Conservation (phyloP, 2,888 invertebrate genomes). For the Conomelus anceps region DNA sequence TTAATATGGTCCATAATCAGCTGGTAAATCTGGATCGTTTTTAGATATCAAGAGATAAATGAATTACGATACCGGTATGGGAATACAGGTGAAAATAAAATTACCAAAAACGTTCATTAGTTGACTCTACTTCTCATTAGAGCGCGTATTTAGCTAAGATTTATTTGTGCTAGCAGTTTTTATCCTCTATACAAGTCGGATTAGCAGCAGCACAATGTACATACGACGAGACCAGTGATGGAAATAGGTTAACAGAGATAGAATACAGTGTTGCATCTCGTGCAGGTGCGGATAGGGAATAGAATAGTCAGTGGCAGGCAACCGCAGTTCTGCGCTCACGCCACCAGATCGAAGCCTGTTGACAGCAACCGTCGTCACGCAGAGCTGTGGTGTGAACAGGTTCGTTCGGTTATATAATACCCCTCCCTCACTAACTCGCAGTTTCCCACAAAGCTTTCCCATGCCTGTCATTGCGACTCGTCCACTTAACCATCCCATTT, state of each 20-base stretch:
- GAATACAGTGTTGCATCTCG: background rate
- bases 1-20: too few relatives aligned
- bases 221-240: background rate
- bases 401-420: background rate
- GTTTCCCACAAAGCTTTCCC: background rate
- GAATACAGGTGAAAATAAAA: background rate
- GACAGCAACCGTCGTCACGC: background rate
- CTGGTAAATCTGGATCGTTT: too few relatives aligned
- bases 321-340: background rate
- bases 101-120: background rate
- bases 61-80: background rate
- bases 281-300: background rate
- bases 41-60: background rate
- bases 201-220: background rate
- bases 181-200: background rate
- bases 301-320: background rate
- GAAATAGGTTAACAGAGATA: background rate
- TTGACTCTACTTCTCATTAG: background rate
- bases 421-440: background rate
- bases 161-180: background rate
- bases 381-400: background rate
- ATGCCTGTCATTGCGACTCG: background rate
- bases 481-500: background rate
- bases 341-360: background rate
- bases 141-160: background rate